Evolutionary conservation across 2,797 vertebrate species (phyloP).

Genomic region (Chrosomus eos): DNA sequence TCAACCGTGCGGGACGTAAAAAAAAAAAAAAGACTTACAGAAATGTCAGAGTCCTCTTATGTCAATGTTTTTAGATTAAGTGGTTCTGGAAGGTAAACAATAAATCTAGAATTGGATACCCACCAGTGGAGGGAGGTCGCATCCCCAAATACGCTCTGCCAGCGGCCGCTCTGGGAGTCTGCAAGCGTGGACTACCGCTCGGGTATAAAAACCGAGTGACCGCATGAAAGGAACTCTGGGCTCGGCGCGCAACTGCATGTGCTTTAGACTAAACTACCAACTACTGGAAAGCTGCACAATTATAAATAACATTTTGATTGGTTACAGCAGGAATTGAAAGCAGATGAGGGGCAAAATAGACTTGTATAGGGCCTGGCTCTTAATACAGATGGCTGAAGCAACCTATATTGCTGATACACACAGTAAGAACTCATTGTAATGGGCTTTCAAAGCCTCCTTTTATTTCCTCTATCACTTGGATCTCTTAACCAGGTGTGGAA

Average conservation of each 20-base stretch:
- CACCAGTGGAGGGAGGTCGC: slow-evolving; percentile 74
- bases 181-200: slow-evolving; percentile 72
- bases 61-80: slow-evolving; percentile 12
- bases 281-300: slow-evolving; percentile 89
- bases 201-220: slow-evolving; percentile 83
- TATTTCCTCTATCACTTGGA: slow-evolving; percentile 67
- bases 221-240: slow-evolving; percentile 86
- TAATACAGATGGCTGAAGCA: slow-evolving; percentile 60
- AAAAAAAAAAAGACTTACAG: slow-evolving; percentile 36
- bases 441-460: slow-evolving; percentile 72
- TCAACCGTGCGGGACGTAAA: slow-evolving; percentile 39
- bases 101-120: slow-evolving; percentile 67
- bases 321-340: slow-evolving; percentile 90
- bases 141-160: slow-evolving; percentile 61
- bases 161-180: slow-evolving; percentile 70
- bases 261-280: slow-evolving; percentile 90
- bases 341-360: slow-evolving; percentile 84
- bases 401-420: slow-evolving; percentile 64
- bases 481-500: slow-evolving; percentile 74
- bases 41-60: neutral
- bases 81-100: slow-evolving; percentile 65
- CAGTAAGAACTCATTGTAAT: slow-evolving; percentile 71
- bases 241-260: slow-evolving; percentile 92
- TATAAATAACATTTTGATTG: slow-evolving; percentile 95
- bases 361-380: neutral